Evolutionary conservation across 2,113 vertebrate genomes (phyloP), one percentile per base, ranked within the genome.

Genomic region (Pollimyrus isidori): DNA sequence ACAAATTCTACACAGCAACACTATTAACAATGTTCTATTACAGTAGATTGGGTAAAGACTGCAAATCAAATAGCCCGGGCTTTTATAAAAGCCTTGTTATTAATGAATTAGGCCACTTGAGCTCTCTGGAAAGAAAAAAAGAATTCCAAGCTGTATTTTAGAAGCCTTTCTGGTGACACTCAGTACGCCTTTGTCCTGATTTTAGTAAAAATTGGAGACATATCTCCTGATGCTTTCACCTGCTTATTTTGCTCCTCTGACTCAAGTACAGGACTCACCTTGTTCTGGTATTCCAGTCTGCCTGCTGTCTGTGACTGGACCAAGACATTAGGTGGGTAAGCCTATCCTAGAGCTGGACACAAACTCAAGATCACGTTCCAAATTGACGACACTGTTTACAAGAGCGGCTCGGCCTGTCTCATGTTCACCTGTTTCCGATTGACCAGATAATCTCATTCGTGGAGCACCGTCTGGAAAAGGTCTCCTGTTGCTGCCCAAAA

Each of bases 321-420:
- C 91, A 95, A 93, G 96, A 96, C 96, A 97, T 96, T 97, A 96
- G 96, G 95, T 93, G 89, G 30, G 96, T 95, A 97, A 97, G 91
- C 93, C 96, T 97, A 96, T 96, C 95, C 97, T 93, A 92, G 93
- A 93, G 87, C 91, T 89, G 92, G 19, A 95, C 95, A 65, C 53
- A 93, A 91, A 94, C 93, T 93, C 92, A 92, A 95, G 96, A 97
- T 98, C 97, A 93, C 94, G 93, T 97, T 97, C 95, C 96, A 96
- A 95, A 96, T 95, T 95, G 93, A 94, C 93, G 92, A 95, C 95
- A 95, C 95, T 92, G 93, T 95, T 96, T 94, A 95, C 96, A 94
- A 94, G 92, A 89, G 92, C 92, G 92, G 94, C 95, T 95, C 94
- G 93, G 91, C 90, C 91, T 82, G 76, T 93, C 94, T 96, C 94